Conservation (phyloP, 2,888 invertebrate species). For the Agonopterix arenella region DNA sequence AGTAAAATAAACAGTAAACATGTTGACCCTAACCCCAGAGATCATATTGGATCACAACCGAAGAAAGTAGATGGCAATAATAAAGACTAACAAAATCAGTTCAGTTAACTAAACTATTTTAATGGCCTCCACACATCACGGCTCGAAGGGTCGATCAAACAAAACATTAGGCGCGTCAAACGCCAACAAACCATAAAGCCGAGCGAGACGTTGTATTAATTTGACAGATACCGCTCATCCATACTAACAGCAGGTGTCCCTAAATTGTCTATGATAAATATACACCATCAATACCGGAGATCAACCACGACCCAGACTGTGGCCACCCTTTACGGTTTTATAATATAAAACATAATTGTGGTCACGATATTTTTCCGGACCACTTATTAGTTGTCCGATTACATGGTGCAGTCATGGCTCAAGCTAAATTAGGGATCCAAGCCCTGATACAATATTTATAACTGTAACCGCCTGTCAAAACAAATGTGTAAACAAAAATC, state of each 20-base stretch:
- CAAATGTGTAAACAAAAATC: too few relatives aligned
- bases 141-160: conserved; percentile 4
- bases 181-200: conserved; percentile 3
- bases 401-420: conserved; percentile 14
- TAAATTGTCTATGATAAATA: conserved; percentile 68
- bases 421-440: too few relatives aligned
- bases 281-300: conserved; percentile 55
- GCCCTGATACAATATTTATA: too few relatives aligned
- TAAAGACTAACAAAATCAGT: conserved; percentile 4
- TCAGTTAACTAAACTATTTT: conserved; percentile 6
- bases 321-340: conserved; percentile 46
- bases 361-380: conserved; percentile 28
- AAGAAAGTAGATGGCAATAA: background rate
- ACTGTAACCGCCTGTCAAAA: too few relatives aligned
- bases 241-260: conserved; percentile 68
- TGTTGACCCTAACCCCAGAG: too few relatives aligned
- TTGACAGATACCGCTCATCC: conserved; percentile 58
- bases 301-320: conserved; percentile 7
- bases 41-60: background rate
- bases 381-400: conserved; percentile 24
- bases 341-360: conserved; percentile 50
- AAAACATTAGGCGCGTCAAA: conserved; percentile 6
- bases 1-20: too few relatives aligned
- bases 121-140: conserved; percentile 1
- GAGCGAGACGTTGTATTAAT: conserved; percentile 35